Conservation (phyloP, 1,140 invertebrate species). For the Adoxophyes honmai region DNA sequence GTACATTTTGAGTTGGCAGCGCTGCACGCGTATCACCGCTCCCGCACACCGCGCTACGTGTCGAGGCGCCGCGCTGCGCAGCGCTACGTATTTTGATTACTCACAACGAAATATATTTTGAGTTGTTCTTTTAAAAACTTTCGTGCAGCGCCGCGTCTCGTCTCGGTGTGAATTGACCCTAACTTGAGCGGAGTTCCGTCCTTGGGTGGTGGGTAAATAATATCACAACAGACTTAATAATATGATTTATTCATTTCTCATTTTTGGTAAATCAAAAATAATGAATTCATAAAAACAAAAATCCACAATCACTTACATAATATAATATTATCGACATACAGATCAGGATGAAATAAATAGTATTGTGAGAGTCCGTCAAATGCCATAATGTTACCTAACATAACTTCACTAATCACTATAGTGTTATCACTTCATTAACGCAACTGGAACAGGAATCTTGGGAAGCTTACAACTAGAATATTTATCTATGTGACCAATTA, state of each 20-base stretch:
- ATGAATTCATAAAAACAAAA: conserved; percentile 53
- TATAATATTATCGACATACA: conserved; percentile 64
- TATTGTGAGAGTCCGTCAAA: conserved; percentile 66
- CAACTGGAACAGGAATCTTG: conserved; percentile 70
- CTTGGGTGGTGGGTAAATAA: conserved; percentile 25
- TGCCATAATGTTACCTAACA: conserved; percentile 65
- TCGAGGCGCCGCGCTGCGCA: too few species aligned
- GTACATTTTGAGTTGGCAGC: too few species aligned
- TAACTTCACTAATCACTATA: conserved; percentile 70
- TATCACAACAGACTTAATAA: conserved; percentile 52
- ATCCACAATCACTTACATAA: conserved; percentile 69
- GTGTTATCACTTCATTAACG: conserved; percentile 67
- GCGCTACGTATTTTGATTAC: too few species aligned
- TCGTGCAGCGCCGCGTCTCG: too few species aligned
- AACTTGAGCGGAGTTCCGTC: too few species aligned
- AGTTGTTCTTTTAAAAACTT: too few species aligned
- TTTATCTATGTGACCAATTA: conserved; percentile 57
- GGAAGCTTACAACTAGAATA: conserved; percentile 66
- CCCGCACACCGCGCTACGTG: too few species aligned
- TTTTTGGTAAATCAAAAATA: conserved; percentile 76
- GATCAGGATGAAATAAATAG: conserved; percentile 74
- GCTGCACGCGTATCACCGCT: too few species aligned
- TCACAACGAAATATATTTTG: too few species aligned
- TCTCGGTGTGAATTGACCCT: too few species aligned
- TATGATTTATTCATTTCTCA: conserved; percentile 71